These are phyloP conservation scores for Diacarnus erythraeanus DNA, from an alignment of 37 sponge, comb jelly and placozoan species.

Conservation along the genomic window DNA sequence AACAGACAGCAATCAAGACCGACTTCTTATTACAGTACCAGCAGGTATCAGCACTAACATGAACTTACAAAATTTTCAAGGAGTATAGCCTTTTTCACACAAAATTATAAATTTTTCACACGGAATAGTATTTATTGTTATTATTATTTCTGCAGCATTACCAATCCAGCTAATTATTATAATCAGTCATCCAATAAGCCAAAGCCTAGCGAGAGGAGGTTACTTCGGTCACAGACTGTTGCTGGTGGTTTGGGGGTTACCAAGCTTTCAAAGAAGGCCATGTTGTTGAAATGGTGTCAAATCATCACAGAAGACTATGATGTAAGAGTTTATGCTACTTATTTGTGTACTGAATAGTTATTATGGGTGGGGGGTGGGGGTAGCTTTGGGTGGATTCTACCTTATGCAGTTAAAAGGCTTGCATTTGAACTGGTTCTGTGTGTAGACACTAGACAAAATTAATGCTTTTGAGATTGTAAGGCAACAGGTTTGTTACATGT, in stretches of 20 bases:
- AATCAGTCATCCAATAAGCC: constrained; percentile 1
- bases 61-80: too few relatives aligned
- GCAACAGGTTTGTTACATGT: too few relatives aligned
- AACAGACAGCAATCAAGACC: neutral
- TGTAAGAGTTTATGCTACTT: too few relatives aligned
- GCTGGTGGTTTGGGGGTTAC: neutral
- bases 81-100: too few relatives aligned
- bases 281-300: constrained; percentile 67
- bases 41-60: neutral
- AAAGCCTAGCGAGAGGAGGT: constrained; percentile 7
- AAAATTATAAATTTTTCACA: neutral
- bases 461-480: too few relatives aligned
- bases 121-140: neutral
- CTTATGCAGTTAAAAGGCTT: too few relatives aligned
- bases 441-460: too few relatives aligned
- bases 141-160: neutral
- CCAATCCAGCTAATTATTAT: neutral
- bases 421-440: too few relatives aligned
- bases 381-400: too few relatives aligned
- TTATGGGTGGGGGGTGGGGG: too few relatives aligned
- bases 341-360: too few relatives aligned
- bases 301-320: constrained; percentile 47
- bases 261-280: constrained; percentile 44
- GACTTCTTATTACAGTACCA: neutral
- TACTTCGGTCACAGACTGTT: constrained; percentile 14